A percentile compares a stretch with the other conserved stretches of the same genome.
These are phyloP conservation scores for Linurgus olivaceus DNA, from an alignment of 2,797 vertebrate species.

Conservation along the genomic window DNA sequence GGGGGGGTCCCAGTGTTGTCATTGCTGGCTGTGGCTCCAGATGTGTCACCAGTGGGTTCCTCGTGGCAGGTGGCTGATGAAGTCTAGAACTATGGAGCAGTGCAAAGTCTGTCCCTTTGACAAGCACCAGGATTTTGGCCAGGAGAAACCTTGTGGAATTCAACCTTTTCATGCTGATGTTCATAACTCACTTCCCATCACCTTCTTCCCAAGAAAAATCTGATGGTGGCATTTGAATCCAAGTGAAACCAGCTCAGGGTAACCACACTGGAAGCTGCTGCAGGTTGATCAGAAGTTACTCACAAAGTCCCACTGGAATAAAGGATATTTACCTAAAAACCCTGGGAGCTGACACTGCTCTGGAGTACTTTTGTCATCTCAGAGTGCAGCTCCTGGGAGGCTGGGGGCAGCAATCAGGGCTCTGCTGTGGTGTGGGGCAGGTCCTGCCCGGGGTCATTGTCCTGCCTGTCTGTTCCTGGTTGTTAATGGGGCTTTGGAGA, in stretches of 20 bases:
- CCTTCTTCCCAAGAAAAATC: background rate
- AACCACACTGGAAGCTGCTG: background rate
- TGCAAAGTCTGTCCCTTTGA: background rate
- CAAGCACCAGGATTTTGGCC: background rate
- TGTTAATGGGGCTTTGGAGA: background rate
- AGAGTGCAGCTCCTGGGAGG: background rate
- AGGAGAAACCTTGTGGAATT: background rate
- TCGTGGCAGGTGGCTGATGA: background rate
- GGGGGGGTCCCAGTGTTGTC: background rate
- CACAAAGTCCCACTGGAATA: background rate
- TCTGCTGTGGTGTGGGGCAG: background rate
- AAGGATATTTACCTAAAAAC: background rate
- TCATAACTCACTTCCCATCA: background rate
- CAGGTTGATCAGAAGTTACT: background rate
- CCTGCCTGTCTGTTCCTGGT: background rate
- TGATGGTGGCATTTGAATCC: background rate
- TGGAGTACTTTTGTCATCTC: background rate
- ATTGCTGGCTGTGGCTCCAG: background rate
- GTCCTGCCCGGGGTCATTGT: background rate
- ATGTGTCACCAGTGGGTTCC: background rate
- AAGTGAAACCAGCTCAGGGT: background rate
- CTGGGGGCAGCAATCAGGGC: background rate
- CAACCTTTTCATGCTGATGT: fast-evolving
- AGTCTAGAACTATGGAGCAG: background rate
- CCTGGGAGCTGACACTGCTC: background rate